A percentile compares a stretch with the other conserved stretches of the same genome.
phyloP scores from a whole-genome alignment of 2,113 vertebrate species.

The Vidua chalybeata region DNA sequence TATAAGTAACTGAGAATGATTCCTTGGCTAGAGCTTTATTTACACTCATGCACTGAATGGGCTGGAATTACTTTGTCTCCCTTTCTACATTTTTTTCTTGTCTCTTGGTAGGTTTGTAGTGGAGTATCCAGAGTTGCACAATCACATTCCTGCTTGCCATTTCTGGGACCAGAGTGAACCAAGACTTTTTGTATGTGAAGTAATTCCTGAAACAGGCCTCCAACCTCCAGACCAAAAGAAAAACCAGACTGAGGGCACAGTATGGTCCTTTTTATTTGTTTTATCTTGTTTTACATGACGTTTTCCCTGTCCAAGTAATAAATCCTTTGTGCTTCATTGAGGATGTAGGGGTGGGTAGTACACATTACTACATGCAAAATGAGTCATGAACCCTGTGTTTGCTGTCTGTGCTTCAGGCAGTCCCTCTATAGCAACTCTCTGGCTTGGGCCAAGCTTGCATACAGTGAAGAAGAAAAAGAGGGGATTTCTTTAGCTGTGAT shows the following conservation, averaged over 20 bases:
- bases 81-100: not conserved
- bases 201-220: conserved; percentile 46
- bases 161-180: conserved; percentile 95
- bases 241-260: conserved; percentile 6
- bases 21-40: not conserved
- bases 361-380: not conserved
- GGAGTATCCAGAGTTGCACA: conserved; percentile 66
- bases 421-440: not conserved
- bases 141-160: conserved; percentile 82
- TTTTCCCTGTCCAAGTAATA: not conserved
- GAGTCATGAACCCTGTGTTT: not conserved
- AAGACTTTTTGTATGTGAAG: conserved; percentile 92
- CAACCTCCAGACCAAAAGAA: not conserved
- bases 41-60: not conserved
- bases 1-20: not conserved
- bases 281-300: not conserved
- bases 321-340: not conserved
- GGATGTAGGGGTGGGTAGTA: not conserved
- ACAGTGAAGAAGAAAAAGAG: not conserved
- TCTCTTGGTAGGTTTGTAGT: conserved; percentile 70
- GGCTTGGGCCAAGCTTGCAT: not conserved
- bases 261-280: conserved; percentile 19
- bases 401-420: not conserved
- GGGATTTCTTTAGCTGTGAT: not conserved
- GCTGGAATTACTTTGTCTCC: not conserved